Conservation (phyloP, 2,888 invertebrate species). For the Cancer borealis region DNA sequence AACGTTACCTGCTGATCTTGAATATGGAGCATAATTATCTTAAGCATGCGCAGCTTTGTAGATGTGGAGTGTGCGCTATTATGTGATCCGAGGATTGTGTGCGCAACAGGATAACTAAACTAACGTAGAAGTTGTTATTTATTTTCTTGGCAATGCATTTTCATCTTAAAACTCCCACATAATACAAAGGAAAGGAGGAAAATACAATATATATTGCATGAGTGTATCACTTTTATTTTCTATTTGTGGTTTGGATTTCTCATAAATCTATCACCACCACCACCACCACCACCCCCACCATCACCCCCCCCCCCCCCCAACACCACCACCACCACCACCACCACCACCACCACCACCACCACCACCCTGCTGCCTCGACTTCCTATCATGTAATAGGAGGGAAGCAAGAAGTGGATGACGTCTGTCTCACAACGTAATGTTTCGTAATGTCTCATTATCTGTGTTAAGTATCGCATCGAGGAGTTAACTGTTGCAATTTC, state of each 20-base stretch:
- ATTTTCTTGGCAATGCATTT: too few relatives aligned
- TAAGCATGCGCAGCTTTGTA: too few relatives aligned
- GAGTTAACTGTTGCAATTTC: background rate
- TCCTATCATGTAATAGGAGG: background rate
- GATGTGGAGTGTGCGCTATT: too few relatives aligned
- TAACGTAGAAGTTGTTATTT: too few relatives aligned
- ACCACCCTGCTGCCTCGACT: background rate
- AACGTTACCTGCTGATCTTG: too few relatives aligned
- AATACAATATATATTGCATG: too few relatives aligned
- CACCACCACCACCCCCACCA: background rate
- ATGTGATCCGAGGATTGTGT: too few relatives aligned
- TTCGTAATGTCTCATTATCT: background rate
- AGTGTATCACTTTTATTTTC: background rate
- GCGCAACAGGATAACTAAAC: too few relatives aligned
- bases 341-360: background rate
- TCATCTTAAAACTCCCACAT: too few relatives aligned
- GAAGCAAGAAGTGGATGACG: background rate
- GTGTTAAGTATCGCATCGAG: background rate
- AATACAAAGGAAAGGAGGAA: too few relatives aligned
- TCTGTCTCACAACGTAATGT: background rate
- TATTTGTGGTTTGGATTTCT: background rate
- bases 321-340: background rate
- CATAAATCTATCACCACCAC: background rate
- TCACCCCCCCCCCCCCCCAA: background rate
- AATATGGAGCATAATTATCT: too few relatives aligned